Base-by-base conservation (phyloP, 1,140 invertebrate genomes). In the Heliconius congener region DNA sequence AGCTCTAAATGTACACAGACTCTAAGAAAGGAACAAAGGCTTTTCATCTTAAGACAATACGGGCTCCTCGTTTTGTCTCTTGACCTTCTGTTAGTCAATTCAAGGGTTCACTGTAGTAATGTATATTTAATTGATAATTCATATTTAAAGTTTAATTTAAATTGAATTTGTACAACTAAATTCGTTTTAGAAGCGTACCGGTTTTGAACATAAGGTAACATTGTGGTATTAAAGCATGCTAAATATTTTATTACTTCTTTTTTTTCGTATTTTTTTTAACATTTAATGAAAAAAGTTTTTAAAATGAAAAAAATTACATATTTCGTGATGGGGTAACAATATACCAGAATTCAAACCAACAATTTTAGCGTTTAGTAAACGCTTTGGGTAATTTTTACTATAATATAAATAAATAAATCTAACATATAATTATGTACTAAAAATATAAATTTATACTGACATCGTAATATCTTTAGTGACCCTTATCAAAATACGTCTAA, bases 31-130 rank as follows among this genome's bases (percentile, higher is more conserved):
- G 55, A 57, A 57, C 55, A 57, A 57, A 66, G 27, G 60, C 60
- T 66, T 27, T 66, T 66, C 60, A 66, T 66, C 60, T 66, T 66
- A 30, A 66, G 60, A 66, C 60, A 66, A 66, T 66, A 66, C 60
- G 60, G 5, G 23, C 27, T 66, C 3, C 60, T 27, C 60, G 60
- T 16, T 66, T 66, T 66, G 60, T 66, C 60, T 66, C 60, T 66
- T 66, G 60, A 66, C 60, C 60, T 66, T 57, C n/a, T 57, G 55
- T 57, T 57, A 57, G 55, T 57, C 55, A 57, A 9, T 30, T 13
- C 23, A 16, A 66, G 23, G 11, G 60, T 66, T 66, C 60, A 66
- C 23, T 66, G 0, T 66, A 27, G 23, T 27, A 66, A 66, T 30
- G 60, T 11, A 66, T 66, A 66, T 66, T 57, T 8, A 57, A 57